Conservation (phyloP, 1,140 invertebrate genomes). For the Patella vulgata region DNA sequence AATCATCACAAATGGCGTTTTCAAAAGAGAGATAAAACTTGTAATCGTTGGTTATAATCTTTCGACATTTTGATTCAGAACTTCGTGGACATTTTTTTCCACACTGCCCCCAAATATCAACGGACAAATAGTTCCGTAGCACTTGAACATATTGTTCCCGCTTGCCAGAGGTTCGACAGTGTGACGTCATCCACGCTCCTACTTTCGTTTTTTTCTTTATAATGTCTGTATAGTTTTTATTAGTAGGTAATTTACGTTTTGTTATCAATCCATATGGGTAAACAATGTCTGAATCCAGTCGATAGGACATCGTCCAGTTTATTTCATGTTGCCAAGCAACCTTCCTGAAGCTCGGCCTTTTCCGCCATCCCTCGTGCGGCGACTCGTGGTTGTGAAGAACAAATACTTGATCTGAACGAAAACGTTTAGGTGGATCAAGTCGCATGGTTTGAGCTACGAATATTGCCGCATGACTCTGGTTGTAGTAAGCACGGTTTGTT, state of each 20-base stretch:
- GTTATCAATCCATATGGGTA: conserved; percentile 72
- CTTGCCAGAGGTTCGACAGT: conserved; percentile 6
- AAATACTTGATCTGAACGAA: conserved; percentile 14
- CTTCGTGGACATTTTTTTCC: not conserved
- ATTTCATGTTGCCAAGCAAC: conserved; percentile 70
- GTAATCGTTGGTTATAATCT: conserved; percentile 13
- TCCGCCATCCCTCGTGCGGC: conserved; percentile 5
- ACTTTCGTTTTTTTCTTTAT: conserved; percentile 7
- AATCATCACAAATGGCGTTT: conserved; percentile 95
- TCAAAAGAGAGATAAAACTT: conserved; percentile 65
- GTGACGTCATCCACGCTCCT: conserved; percentile 4
- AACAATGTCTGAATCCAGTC: conserved; percentile 75
- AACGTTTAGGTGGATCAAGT: too few relatives aligned
- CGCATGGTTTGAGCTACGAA: too few relatives aligned
- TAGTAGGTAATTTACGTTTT: not conserved
- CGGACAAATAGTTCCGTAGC: not conserved
- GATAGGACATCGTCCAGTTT: conserved; percentile 82
- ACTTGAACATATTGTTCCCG: conserved; percentile 1
- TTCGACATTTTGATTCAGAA: not conserved
- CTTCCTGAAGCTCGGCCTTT: conserved; percentile 52
- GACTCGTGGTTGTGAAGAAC: conserved; percentile 16
- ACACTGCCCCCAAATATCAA: conserved; percentile 13
- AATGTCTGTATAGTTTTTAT: conserved; percentile 10
- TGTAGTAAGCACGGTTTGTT: too few relatives aligned
- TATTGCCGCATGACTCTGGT: too few relatives aligned